Evolutionary conservation across 1,140 invertebrate genomes (phyloP).

Genomic region (Hypsibius dujardini): DNA sequence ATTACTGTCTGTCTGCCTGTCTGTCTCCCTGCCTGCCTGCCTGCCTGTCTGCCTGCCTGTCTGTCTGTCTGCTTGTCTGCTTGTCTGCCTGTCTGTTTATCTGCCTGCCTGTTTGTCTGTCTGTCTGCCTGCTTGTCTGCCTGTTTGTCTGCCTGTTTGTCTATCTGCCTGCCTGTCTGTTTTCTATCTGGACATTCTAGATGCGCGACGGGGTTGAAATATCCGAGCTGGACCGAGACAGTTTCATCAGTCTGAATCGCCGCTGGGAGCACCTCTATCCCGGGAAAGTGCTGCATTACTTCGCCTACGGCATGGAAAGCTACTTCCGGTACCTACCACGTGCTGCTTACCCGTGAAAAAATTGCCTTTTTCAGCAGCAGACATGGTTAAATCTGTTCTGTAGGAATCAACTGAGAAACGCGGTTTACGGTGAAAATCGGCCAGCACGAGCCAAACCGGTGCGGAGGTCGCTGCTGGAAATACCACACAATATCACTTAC

Average conservation of each 20-base stretch:
- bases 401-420: constrained; percentile 1
- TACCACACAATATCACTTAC: neutral
- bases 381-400: neutral
- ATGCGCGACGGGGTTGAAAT: neutral
- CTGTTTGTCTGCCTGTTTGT: too few species aligned
- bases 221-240: neutral
- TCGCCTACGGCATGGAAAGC: constrained; percentile 10
- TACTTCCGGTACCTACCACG: neutral
- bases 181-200: too few species aligned
- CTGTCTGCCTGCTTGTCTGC: neutral
- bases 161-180: too few species aligned
- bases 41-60: neutral
- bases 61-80: neutral
- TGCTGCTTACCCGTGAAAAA: neutral
- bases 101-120: neutral
- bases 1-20: neutral
- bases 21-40: neutral
- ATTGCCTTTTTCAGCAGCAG: neutral
- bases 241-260: neutral
- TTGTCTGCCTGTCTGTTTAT: neutral
- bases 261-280: neutral
- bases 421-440: neutral
- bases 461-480: neutral
- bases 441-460: constrained; percentile 5
- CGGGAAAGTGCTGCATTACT: neutral